Conservation (phyloP, 2,888 invertebrate species). For the Ischnus inquisitorius region DNA sequence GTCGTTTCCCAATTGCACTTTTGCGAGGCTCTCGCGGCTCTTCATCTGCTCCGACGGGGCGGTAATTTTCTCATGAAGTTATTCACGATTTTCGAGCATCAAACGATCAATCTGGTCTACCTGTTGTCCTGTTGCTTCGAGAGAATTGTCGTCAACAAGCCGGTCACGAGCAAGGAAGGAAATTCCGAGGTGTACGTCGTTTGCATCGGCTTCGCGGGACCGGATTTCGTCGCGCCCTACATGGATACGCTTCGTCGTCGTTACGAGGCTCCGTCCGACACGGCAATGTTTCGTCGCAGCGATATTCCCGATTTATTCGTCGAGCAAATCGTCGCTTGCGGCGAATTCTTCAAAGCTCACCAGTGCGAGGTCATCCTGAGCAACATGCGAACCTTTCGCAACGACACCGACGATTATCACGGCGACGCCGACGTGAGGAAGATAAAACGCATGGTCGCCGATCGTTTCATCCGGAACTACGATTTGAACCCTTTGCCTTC, state of each 20-base stretch:
- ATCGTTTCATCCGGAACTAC: slow-evolving; percentile 88
- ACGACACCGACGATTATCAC: slow-evolving; percentile 74
- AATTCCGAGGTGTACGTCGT: slow-evolving; percentile 97
- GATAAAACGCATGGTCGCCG: slow-evolving; percentile 81
- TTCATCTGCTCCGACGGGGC: slow-evolving; percentile 89
- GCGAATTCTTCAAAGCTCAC: slow-evolving; percentile 89
- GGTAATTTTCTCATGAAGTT: slow-evolving; percentile 95
- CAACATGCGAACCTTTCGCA: slow-evolving; percentile 89
- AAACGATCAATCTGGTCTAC: slow-evolving; percentile 93
- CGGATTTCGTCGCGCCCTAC: slow-evolving; percentile 83
- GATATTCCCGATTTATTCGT: slow-evolving; percentile 89
- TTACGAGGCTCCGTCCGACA: slow-evolving; percentile 85
- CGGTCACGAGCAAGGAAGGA: slow-evolving; percentile 96
- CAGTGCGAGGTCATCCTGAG: slow-evolving; percentile 90
- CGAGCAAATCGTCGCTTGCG: slow-evolving; percentile 89
- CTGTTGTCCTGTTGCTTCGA: slow-evolving; percentile 92
- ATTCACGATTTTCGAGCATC: slow-evolving; percentile 95
- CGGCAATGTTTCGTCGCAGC: slow-evolving; percentile 88
- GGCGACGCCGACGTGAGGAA: slow-evolving; percentile 75
- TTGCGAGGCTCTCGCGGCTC: slow-evolving; percentile 93
- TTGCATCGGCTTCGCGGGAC: slow-evolving; percentile 89
- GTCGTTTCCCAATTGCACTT: slow-evolving; percentile 92
- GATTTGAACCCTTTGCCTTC: slow-evolving; percentile 86
- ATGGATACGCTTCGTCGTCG: slow-evolving; percentile 85
- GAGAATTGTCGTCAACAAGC: slow-evolving; percentile 93